Conservation (phyloP, 2,113 vertebrate genomes). For the Zosterops pallidus region DNA sequence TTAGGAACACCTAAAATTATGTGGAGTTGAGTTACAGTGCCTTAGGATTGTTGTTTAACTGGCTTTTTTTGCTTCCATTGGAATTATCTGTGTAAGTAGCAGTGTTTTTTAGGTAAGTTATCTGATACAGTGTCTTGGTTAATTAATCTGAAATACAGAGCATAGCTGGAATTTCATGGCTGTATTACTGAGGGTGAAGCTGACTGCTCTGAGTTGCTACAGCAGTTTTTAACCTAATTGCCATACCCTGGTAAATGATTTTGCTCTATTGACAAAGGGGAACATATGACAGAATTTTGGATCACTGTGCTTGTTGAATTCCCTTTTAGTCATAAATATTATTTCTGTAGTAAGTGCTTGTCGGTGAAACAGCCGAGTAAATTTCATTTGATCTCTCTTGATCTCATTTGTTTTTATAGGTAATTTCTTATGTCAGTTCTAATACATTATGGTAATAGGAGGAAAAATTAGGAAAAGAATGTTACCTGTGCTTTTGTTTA, state of each 20-base stretch:
- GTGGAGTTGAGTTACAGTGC: not conserved
- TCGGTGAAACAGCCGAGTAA: not conserved
- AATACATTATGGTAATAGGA: not conserved
- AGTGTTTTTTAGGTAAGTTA: not conserved
- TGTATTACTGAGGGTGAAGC: accelerated
- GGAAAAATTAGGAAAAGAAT: not conserved
- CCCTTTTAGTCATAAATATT: not conserved
- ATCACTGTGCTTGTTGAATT: not conserved
- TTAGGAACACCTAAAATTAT: not conserved
- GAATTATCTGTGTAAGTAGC: not conserved
- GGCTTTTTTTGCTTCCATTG: not conserved
- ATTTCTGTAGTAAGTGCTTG: not conserved
- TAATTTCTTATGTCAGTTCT: not conserved
- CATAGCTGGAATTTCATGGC: not conserved
- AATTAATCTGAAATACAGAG: not conserved
- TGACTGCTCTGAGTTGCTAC: not conserved
- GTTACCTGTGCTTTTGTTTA: not conserved
- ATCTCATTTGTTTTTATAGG: not conserved
- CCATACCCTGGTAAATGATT: not conserved
- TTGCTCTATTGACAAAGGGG: not conserved
- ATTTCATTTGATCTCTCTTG: not conserved
- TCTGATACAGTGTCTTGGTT: not conserved
- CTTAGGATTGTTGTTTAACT: not conserved
- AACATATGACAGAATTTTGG: not conserved
- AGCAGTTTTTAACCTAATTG: not conserved